Base-by-base conservation (phyloP, 2,113 vertebrate species). In the Polypterus bichir region DNA sequence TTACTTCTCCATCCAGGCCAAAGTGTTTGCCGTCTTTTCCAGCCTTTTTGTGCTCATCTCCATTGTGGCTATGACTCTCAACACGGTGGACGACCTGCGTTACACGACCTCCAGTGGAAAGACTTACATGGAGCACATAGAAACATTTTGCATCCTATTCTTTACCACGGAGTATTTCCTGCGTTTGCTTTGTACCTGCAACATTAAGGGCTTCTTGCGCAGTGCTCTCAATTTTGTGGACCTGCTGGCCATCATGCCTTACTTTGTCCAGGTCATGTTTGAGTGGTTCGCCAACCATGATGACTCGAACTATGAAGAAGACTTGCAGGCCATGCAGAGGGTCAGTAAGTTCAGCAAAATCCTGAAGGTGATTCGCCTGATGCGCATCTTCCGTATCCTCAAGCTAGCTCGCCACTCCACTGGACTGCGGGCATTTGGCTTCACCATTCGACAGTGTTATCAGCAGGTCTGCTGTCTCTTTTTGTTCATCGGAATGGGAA, bases 401-500 rank as follows among this genome's bases (percentile, higher is more conserved):
- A 94, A 93, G 73, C 81, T 95, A 62, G 92, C 92, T 0, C 89
- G 90, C 3, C 92, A 95, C 74, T 94, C 92, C 10, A 95, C 92
- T 0, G 91, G 92, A 46, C 91, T 94, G 71, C 81, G 88, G 60
- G 92, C 91, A 1, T 95, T 95, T 3, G 89, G 91, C 44, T 94
- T 95, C 76, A 94, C 92, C 65, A 80, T 95, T 47, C 87, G 92
- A 5, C 92, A 93, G 76, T 95, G 92, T 74, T 92, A 87, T 56
- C 90, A 95, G 73, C 92, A 94, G 78, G 92, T 94, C 53, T 93
- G 92, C 81, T 94, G 92, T 65, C 82, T 95, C 54, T 80, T 94
- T 57, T 80, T 95, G 62, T 95, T 95, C 78, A 95, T 94, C 2
- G 79, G 88, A 63, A 90, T 95, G 88, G 92, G 92, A 0, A 85